Percentiles rank a stretch among this genome's conserved stretches.
These are phyloP conservation scores for Meloidogyne floridensis DNA, from an alignment of 1,140 invertebrate species.

Conservation along the genomic window DNA sequence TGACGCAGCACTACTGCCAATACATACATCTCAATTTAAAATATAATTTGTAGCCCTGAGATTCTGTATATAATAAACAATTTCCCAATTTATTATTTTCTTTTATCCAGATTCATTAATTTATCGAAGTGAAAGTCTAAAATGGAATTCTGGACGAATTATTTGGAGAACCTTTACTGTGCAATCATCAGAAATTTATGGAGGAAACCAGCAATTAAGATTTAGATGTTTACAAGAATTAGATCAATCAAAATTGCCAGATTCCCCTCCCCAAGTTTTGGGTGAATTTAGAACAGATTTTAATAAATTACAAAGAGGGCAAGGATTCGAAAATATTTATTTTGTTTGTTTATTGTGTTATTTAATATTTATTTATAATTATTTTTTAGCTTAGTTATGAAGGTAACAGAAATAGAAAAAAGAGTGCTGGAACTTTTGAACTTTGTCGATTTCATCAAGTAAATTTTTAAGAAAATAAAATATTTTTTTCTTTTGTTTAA, in stretches of 20 bases:
- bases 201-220: conserved; percentile 13
- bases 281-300: conserved; percentile 46
- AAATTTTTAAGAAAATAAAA: neutral
- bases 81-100: neutral
- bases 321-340: conserved; percentile 45
- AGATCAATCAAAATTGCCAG: conserved; percentile 34
- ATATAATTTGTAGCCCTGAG: too few relatives aligned
- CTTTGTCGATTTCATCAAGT: conserved; percentile 33
- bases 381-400: conserved; percentile 50
- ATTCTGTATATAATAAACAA: too few relatives aligned
- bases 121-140: conserved; percentile 55
- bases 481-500: neutral
- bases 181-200: conserved; percentile 50
- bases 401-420: conserved; percentile 44
- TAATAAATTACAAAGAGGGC: conserved; percentile 40
- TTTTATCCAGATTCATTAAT: conserved; percentile 31
- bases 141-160: conserved; percentile 44
- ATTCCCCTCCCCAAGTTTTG: conserved; percentile 24
- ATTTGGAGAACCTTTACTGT: conserved; percentile 50
- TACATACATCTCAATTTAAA: too few relatives aligned
- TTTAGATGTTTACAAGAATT: conserved; percentile 40
- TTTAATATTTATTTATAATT: conserved; percentile 1
- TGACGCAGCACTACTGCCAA: too few relatives aligned
- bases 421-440: conserved; percentile 55
- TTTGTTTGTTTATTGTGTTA: conserved; percentile 37